A percentile compares a stretch with the other conserved stretches of the same genome.
Conservation (phyloP, 2,888 invertebrate species). For the Chrysopilus asiliformis region DNA sequence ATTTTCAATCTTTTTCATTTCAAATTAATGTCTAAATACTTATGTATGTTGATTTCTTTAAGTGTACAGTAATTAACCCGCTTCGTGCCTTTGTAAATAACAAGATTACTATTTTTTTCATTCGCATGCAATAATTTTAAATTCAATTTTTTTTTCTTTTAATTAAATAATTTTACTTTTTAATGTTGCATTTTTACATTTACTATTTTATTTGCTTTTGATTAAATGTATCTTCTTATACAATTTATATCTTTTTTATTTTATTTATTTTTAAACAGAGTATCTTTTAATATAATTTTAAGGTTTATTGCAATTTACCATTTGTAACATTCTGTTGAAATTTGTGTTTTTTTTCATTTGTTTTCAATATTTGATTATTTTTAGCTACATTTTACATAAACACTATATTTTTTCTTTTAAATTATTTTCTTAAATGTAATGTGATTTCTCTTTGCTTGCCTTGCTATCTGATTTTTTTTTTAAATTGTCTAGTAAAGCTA, state of each 20-base stretch:
- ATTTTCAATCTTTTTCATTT: no score
- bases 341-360: no score
- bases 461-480: no score
- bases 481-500: no score
- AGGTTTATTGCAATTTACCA: no score
- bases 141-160: neutral
- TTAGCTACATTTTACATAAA: no score
- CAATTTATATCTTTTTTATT: neutral
- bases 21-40: neutral
- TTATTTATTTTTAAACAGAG: neutral
- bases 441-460: no score
- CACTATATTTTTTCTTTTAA: no score
- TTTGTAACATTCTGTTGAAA: no score
- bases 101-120: no score
- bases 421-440: no score
- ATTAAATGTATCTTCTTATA: neutral
- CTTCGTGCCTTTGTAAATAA: neutral
- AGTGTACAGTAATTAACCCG: neutral
- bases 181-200: neutral
- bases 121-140: neutral
- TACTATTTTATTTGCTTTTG: neutral
- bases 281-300: neutral
- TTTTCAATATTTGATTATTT: no score
- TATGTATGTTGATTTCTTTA: neutral
- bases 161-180: neutral